phyloP scores from a whole-genome alignment of 2,888 invertebrate species.

The Sinohyriopsis cumingii region DNA sequence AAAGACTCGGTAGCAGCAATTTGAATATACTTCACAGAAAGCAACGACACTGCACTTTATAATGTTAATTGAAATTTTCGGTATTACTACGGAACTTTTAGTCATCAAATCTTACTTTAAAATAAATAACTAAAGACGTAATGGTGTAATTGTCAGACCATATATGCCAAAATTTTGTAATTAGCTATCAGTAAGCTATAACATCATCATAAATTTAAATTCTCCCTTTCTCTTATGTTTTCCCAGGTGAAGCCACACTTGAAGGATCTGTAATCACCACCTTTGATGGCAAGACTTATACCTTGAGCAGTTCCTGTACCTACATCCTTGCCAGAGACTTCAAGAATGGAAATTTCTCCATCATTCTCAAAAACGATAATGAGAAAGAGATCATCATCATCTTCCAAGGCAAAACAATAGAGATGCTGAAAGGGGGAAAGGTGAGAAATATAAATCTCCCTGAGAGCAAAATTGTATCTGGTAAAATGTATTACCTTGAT shows the following conservation, averaged over 20 bases:
- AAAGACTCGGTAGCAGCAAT: too few relatives aligned
- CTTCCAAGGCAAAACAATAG: slow-evolving; percentile 36
- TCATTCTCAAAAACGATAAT: slow-evolving; percentile 80
- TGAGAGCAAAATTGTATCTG: too few relatives aligned
- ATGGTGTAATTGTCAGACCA: background rate
- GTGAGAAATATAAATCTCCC: slow-evolving; percentile 19
- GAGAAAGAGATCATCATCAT: slow-evolving; percentile 46
- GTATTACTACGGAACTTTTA: too few relatives aligned
- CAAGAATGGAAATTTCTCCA: slow-evolving; percentile 84
- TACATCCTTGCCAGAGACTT: slow-evolving; percentile 90
- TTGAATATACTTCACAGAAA: too few relatives aligned
- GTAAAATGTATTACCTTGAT: too few relatives aligned
- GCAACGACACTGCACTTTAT: too few relatives aligned
- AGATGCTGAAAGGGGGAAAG: slow-evolving; percentile 45
- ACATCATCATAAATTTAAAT: background rate
- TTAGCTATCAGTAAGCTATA: background rate
- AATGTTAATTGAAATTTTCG: too few relatives aligned
- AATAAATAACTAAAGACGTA: background rate
- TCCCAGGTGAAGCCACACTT: slow-evolving; percentile 85
- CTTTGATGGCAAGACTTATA: slow-evolving; percentile 86
- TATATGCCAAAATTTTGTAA: slow-evolving; percentile 18
- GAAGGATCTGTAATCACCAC: slow-evolving; percentile 88
- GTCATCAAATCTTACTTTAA: too few relatives aligned
- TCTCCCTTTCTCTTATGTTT: background rate
- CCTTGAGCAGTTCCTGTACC: slow-evolving; percentile 83